Evolutionary conservation across 1,140 invertebrate species (phyloP), one percentile per base, ranked within the genome.

Genomic region (Protaetia brevitarsis): DNA sequence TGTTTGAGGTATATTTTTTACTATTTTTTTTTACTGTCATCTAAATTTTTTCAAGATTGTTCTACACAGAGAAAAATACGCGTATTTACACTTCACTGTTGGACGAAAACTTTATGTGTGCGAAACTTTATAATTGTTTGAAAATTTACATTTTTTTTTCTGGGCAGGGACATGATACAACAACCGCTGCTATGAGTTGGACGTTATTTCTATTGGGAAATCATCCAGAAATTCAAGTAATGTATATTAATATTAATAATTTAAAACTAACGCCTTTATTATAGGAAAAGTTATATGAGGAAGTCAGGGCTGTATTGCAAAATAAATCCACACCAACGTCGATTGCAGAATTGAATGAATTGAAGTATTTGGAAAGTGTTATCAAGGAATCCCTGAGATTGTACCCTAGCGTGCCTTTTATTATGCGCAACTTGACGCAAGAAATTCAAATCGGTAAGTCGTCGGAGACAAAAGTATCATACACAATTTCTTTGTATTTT

Each of bases 401-500:
- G 1, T 88, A 83, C 72, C 90, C 90, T 10, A 87, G 86, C 65
- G 87, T 90, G 2, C 89, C 89, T 0, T 66, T 87, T 1, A 82
- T 89, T 41, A 83, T 81, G 1, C 78, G 90, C 60, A 79, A 78
- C 60, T 69, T 86, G 16, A 80, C 79, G 0, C 81, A 87, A 72
- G 86, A 89, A 59, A 76, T 86, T 4, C 76, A 72, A 64, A 66
- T 86, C 26, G 78, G 79, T 72, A 71, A 59, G 16, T 71, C 19
- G 26, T 59, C n/a, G n/a, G n/a, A n/a, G n/a, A n/a, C n/a, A n/a
- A n/a, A n/a, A n/a, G n/a, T n/a, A n/a, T 2, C 3, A 23, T n/a
- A 59, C 11, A n/a, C 11, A 4, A 59, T 59, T 16, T 51, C 1
- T 2, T 51, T 51, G 8, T 23, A 59, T 21, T 27, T 59, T 21